phyloP scores from a whole-genome alignment of 2,113 vertebrate species.

The Pygoscelis adeliae region DNA sequence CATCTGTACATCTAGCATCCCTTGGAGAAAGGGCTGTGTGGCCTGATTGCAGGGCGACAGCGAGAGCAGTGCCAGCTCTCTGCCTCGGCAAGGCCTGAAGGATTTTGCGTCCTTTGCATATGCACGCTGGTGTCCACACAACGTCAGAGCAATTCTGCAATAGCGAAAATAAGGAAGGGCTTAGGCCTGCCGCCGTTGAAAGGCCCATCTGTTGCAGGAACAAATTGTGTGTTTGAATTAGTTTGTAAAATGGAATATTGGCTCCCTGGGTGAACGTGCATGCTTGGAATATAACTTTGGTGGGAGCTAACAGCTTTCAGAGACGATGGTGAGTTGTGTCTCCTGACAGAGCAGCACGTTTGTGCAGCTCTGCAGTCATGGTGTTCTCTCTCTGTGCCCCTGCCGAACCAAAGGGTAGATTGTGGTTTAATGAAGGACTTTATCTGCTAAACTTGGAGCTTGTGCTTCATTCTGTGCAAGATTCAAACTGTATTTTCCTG shows the following conservation, averaged over 20 bases:
- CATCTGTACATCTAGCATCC: fast-evolving
- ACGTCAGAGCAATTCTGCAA: neutral
- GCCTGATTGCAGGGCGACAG: neutral
- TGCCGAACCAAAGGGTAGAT: neutral
- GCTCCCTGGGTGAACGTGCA: neutral
- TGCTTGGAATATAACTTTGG: neutral
- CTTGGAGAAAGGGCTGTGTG: neutral
- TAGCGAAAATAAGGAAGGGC: neutral
- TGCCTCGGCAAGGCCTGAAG: fast-evolving
- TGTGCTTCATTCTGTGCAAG: neutral
- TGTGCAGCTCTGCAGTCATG: neutral
- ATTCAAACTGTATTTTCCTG: neutral
- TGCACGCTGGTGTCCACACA: neutral
- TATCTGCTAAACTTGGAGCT: neutral
- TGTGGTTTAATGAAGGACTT: neutral
- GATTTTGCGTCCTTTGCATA: neutral
- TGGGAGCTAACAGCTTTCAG: neutral
- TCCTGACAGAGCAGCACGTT: fast-evolving
- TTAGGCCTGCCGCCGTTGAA: fast-evolving
- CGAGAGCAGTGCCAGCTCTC: neutral
- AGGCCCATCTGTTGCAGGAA: neutral
- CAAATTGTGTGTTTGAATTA: neutral
- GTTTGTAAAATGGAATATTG: neutral
- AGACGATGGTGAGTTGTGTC: neutral
- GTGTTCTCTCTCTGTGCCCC: neutral